A percentile compares a stretch with the other conserved stretches of the same genome.
These are phyloP conservation scores for Phaedon cochleariae DNA, from an alignment of 2,888 invertebrate genomes.

Conservation along the genomic window DNA sequence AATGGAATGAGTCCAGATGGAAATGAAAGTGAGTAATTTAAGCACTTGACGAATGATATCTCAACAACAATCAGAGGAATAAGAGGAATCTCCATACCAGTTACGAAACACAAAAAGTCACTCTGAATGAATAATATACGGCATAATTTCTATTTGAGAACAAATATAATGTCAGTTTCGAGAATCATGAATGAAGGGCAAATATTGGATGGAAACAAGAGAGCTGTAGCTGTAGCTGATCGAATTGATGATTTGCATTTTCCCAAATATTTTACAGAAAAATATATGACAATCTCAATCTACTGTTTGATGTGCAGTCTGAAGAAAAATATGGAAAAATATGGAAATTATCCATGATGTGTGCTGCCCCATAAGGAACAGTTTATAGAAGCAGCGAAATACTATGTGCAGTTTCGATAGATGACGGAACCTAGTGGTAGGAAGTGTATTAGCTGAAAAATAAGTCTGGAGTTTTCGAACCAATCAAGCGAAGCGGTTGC, in stretches of 20 bases:
- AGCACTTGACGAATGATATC: background rate
- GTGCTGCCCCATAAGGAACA: conserved; percentile 27
- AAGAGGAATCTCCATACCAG: background rate
- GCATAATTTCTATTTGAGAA: background rate
- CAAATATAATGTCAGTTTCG: background rate
- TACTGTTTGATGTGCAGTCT: too few species aligned
- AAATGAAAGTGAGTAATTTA: too few species aligned
- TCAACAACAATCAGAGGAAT: background rate
- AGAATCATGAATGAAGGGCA: background rate
- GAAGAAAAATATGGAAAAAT: too few species aligned
- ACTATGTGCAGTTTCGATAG: conserved; percentile 45
- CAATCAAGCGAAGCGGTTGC: conserved; percentile 32
- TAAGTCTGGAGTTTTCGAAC: conserved; percentile 40
- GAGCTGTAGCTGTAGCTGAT: background rate
- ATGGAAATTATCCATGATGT: conserved; percentile 1
- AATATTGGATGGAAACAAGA: background rate
- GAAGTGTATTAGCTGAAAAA: conserved; percentile 40
- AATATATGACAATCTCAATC: background rate
- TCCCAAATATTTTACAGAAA: background rate
- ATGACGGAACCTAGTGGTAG: conserved; percentile 42
- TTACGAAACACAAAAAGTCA: background rate
- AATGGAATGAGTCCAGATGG: too few species aligned
- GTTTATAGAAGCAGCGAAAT: conserved; percentile 30
- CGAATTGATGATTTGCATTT: too few species aligned
- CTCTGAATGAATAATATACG: background rate